Conservation (phyloP, 2,888 invertebrate genomes). For the Agapetus fuscipes region DNA sequence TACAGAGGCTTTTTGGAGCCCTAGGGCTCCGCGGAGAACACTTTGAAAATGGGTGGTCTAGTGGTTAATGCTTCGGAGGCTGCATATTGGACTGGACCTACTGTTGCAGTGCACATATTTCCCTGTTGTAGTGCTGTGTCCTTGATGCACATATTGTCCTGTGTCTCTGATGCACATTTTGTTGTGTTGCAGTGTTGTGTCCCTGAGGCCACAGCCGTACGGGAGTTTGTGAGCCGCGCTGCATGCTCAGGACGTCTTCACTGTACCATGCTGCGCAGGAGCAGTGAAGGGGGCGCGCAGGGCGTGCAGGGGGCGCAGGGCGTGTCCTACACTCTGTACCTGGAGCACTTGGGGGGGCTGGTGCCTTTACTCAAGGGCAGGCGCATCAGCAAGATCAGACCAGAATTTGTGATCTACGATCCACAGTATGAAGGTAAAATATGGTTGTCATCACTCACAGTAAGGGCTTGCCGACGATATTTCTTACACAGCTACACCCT, state of each 20-base stretch:
- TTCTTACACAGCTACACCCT: background rate
- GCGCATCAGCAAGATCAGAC: slow-evolving; percentile 90
- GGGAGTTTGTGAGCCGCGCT: slow-evolving; percentile 90
- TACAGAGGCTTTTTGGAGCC: no score
- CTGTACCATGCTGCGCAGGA: slow-evolving; percentile 95
- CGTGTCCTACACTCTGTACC: slow-evolving; percentile 79
- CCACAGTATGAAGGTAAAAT: slow-evolving; percentile 75
- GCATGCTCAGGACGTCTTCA: slow-evolving; percentile 76
- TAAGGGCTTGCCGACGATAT: background rate
- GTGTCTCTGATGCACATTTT: no score
- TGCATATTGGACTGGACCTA: no score
- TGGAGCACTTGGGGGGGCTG: slow-evolving; percentile 92
- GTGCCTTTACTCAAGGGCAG: slow-evolving; percentile 94
- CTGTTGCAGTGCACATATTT: no score
- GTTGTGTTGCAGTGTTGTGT: slow-evolving; percentile 99
- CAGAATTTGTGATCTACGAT: slow-evolving; percentile 96
- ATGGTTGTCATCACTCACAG: background rate
- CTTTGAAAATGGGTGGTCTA: no score
- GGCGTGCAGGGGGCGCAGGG: slow-evolving; percentile 33
- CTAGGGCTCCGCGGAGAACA: no score
- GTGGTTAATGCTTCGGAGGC: no score
- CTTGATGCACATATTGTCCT: no score
- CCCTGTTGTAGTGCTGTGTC: no score
- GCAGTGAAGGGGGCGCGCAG: slow-evolving; percentile 63
- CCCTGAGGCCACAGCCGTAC: slow-evolving; percentile 76